phyloP scores from a whole-genome alignment of 2,113 vertebrate genomes.

The Macquaria australasica region DNA sequence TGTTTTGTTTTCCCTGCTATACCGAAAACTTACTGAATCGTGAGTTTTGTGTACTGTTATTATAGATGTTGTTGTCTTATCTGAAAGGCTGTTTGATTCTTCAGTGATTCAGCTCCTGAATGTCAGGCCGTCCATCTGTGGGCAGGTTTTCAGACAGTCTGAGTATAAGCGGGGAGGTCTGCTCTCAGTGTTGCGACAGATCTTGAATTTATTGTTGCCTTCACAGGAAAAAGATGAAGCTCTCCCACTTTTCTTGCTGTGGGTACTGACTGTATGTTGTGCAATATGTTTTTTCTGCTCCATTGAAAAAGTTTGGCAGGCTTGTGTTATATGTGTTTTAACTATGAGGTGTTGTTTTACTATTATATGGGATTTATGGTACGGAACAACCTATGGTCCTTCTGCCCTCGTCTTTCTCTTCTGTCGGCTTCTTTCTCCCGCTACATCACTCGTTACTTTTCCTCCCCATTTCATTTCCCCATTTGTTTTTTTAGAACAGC shows the following conservation, averaged over 20 bases:
- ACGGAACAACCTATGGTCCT: neutral
- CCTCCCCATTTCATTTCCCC: neutral
- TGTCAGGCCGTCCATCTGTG: neutral
- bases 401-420: neutral
- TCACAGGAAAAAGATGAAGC: neutral
- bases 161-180: neutral
- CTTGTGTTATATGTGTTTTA: neutral
- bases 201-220: slow-evolving; percentile 22
- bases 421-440: neutral
- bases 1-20: no score
- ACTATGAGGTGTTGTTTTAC: neutral
- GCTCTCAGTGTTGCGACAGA: neutral
- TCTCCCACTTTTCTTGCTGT: slow-evolving; percentile 8
- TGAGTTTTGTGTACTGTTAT: no score
- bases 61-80: neutral
- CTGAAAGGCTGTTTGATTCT: neutral
- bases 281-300: slow-evolving; percentile 29
- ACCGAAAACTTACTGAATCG: no score
- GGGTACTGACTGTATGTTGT: slow-evolving; percentile 10
- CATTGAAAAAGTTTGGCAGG: slow-evolving; percentile 15
- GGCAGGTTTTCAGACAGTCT: neutral
- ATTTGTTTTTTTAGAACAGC: neutral
- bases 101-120: neutral
- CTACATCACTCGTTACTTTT: neutral
- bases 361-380: slow-evolving; percentile 1